Evolutionary conservation across 1,140 invertebrate genomes (phyloP).

Genomic region (Penaeus vannamei): DNA sequence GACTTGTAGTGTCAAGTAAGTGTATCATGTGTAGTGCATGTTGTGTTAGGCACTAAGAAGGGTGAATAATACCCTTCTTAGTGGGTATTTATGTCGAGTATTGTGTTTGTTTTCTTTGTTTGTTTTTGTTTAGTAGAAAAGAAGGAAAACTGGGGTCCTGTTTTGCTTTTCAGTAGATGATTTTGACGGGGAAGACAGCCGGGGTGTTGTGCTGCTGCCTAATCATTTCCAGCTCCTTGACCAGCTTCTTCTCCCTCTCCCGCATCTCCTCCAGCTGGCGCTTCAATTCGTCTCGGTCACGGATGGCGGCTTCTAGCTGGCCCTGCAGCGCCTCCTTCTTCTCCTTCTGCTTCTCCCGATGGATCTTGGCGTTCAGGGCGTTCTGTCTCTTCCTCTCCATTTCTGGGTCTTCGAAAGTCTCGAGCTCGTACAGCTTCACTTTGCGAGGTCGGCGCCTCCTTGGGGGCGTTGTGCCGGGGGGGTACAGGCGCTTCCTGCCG

Average conservation of each 20-base stretch:
- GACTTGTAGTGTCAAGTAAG: too few species aligned
- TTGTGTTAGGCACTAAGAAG: too few species aligned
- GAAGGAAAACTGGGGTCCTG: too few species aligned
- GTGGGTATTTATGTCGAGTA: too few species aligned
- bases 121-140: too few species aligned
- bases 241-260: background rate
- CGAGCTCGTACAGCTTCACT: constrained; percentile 22
- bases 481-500: constrained; percentile 7
- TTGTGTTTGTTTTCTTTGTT: too few species aligned
- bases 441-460: background rate
- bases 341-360: constrained; percentile 24
- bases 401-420: background rate
- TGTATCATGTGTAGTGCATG: too few species aligned
- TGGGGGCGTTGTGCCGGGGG: background rate
- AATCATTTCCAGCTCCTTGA: background rate
- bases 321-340: background rate
- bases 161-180: too few species aligned
- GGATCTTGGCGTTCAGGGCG: constrained; percentile 37
- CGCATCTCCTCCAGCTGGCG: background rate
- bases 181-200: too few species aligned
- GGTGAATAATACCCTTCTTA: too few species aligned
- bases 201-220: too few species aligned
- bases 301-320: background rate
- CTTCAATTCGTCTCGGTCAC: background rate
- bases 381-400: constrained; percentile 35